Conservation (phyloP, 2,888 invertebrate genomes). For the Ophion costatus region DNA sequence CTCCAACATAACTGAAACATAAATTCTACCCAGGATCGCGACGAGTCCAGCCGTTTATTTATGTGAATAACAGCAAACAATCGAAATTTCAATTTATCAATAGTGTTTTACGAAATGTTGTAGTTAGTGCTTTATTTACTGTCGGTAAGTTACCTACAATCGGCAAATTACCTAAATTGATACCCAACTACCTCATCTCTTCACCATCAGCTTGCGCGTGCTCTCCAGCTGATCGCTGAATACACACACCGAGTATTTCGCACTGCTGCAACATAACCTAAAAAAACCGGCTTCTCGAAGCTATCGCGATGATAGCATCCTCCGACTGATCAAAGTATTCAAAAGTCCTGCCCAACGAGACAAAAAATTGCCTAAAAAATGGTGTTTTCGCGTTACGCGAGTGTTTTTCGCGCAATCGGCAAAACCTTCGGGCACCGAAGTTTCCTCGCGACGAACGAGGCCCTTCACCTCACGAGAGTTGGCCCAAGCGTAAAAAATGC, state of each 20-base stretch:
- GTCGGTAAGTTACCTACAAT: neutral
- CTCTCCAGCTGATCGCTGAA: neutral
- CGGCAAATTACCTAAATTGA: neutral
- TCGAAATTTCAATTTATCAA: no score
- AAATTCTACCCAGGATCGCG: no score
- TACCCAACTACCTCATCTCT: neutral
- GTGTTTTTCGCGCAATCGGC: slow-evolving; percentile 11
- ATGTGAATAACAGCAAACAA: no score
- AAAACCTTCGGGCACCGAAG: slow-evolving; percentile 1
- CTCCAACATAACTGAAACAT: no score
- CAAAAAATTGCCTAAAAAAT: neutral
- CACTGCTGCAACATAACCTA: no score
- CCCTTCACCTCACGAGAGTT: neutral
- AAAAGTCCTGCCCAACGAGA: neutral
- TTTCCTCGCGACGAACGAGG: neutral
- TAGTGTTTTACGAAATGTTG: no score
- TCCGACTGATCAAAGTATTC: neutral
- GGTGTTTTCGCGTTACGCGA: slow-evolving; percentile 51
- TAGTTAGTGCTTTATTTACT: neutral
- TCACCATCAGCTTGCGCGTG: no score
- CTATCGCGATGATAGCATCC: neutral
- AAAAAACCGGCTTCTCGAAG: no score
- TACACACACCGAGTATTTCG: neutral
- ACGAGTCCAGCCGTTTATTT: no score
- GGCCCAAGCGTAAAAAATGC: neutral